These are phyloP conservation scores for Neocrepidodera transversa DNA, from an alignment of 2,888 invertebrate genomes.

Conservation along the genomic window DNA sequence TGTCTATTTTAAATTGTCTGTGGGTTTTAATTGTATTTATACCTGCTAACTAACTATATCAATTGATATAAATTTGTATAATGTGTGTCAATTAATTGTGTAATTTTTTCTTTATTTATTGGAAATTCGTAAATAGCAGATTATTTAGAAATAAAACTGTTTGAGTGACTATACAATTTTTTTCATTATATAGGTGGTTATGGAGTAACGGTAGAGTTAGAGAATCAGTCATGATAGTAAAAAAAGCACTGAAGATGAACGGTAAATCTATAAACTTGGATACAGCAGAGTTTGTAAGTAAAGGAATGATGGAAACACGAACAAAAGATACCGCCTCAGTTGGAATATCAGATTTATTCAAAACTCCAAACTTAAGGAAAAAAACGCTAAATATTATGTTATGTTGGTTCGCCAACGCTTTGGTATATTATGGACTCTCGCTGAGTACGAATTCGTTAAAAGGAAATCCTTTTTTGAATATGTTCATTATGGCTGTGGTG, in stretches of 20 bases:
- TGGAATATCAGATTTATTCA: constrained; percentile 76
- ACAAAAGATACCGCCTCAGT: constrained; percentile 62
- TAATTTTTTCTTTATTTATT: too few relatives aligned
- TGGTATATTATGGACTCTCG: constrained; percentile 86
- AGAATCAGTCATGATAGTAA: constrained; percentile 78
- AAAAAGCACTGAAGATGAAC: constrained; percentile 79
- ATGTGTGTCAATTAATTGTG: too few relatives aligned
- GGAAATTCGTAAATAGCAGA: too few relatives aligned
- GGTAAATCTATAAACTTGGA: constrained; percentile 69
- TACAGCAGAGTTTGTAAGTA: constrained; percentile 70
- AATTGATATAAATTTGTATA: too few relatives aligned
- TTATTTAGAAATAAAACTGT: too few relatives aligned
- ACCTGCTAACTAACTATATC: too few relatives aligned
- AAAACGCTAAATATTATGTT: constrained; percentile 83
- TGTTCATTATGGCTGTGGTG: constrained; percentile 77
- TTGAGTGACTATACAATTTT: too few relatives aligned
- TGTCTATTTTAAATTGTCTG: too few relatives aligned
- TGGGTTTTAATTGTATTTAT: too few relatives aligned
- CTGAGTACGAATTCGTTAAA: constrained; percentile 81
- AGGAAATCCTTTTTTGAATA: constrained; percentile 81
- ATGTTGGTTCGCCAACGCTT: constrained; percentile 88
- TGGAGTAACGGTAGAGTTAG: constrained; percentile 81
- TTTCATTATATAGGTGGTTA: constrained; percentile 69
- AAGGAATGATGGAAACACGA: constrained; percentile 63
- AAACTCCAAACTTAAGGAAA: constrained; percentile 77